Conservation (phyloP, 1,140 invertebrate genomes). For the Achatina immaculata region DNA sequence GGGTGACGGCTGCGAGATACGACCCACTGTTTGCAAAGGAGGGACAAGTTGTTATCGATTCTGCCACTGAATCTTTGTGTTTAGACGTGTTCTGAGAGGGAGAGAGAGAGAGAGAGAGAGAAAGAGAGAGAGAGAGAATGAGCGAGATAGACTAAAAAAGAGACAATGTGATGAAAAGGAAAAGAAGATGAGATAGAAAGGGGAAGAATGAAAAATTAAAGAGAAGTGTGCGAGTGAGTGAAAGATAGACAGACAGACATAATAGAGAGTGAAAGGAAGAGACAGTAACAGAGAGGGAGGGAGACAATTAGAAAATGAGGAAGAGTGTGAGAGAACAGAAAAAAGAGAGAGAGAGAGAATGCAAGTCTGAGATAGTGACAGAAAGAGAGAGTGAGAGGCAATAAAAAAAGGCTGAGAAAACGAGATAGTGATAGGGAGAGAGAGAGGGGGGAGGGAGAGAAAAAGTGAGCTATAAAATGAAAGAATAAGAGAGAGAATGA, state of each 20-base stretch:
- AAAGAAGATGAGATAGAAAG: slow-evolving; percentile 15
- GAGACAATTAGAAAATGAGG: not conserved
- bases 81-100: no score
- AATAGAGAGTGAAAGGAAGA: not conserved
- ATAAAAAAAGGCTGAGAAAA: no score
- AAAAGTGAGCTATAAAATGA: slow-evolving; percentile 4
- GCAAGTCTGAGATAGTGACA: not conserved
- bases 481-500: not conserved
- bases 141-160: not conserved
- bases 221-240: not conserved
- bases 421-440: not conserved
- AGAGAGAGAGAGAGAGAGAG: no score
- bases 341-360: not conserved
- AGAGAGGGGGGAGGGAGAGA: not conserved
- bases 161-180: not conserved
- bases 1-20: no score
- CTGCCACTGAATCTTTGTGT: no score
- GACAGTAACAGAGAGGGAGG: not conserved
- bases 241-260: slow-evolving; percentile 3
- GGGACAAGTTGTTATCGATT: no score
- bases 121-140: not conserved
- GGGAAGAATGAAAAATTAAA: not conserved
- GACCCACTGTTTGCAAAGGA: no score
- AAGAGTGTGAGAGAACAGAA: not conserved
- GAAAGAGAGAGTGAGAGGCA: not conserved